Evolutionary conservation across 2,113 vertebrate species (phyloP).

Genomic region (Patagioenas fasciata): DNA sequence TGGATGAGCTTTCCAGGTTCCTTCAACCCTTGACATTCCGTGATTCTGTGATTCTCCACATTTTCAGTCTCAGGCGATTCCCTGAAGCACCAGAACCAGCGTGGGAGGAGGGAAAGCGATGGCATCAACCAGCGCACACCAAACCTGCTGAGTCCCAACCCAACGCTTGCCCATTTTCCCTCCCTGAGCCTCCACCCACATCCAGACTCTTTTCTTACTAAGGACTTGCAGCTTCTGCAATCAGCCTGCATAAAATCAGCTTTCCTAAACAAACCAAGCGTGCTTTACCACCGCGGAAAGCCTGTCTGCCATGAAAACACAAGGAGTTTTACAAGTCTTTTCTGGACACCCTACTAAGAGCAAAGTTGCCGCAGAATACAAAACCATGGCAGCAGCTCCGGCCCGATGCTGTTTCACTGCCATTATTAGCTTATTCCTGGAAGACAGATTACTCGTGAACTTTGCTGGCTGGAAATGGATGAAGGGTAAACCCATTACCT

Average conservation of each 20-base stretch:
- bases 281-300: neutral
- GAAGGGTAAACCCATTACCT: neutral
- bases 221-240: neutral
- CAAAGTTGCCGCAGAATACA: neutral
- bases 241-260: neutral
- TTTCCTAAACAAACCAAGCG: neutral
- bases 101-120: neutral
- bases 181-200: neutral
- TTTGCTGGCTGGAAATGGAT: neutral
- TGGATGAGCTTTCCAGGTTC: too few species aligned
- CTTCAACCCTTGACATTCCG: too few species aligned
- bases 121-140: too few species aligned
- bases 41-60: too few species aligned
- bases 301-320: neutral
- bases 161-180: neutral
- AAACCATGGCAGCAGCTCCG: neutral
- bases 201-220: neutral
- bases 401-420: neutral
- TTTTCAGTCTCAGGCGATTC: neutral
- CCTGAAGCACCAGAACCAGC: neutral
- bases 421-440: neutral
- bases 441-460: neutral
- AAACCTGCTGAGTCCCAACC: neutral
- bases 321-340: neutral
- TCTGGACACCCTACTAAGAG: neutral